Percentiles rank a stretch among this genome's conserved stretches.
Evolutionary conservation across 2,797 vertebrate genomes (phyloP).

Genomic region (Sarcoramphus papa): DNA sequence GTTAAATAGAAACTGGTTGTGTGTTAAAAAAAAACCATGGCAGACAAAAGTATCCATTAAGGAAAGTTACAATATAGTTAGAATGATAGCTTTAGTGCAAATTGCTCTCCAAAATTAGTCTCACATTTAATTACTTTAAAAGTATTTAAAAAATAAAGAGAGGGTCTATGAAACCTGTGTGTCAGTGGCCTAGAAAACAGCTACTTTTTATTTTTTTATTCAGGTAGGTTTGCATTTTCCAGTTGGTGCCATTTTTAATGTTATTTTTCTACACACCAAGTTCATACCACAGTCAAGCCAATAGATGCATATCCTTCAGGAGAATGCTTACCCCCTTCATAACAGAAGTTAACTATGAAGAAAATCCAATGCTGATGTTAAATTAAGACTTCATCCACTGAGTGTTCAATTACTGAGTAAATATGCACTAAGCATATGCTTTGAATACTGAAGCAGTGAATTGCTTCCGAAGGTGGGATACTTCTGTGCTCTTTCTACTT

Average conservation of each 20-base stretch:
- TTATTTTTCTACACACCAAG: neutral
- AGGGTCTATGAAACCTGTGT: neutral
- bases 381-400: conserved; percentile 4
- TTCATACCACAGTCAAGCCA: neutral
- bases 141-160: neutral
- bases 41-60: neutral
- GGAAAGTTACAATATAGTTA: neutral
- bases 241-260: neutral
- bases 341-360: neutral
- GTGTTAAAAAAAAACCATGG: accelerated
- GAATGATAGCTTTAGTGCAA: neutral
- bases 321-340: neutral
- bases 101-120: neutral
- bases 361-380: neutral
- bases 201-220: neutral
- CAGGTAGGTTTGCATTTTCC: neutral
- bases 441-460: conserved; percentile 21
- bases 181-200: neutral
- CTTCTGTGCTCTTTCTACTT: conserved; percentile 14
- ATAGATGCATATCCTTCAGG: neutral
- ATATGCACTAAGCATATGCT: neutral
- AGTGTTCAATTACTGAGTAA: conserved; percentile 38
- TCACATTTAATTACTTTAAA: neutral
- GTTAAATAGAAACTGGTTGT: neutral
- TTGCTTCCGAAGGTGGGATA: neutral